Base-by-base conservation (phyloP, 2,888 invertebrate species). In the Drosophila paramelanica region DNA sequence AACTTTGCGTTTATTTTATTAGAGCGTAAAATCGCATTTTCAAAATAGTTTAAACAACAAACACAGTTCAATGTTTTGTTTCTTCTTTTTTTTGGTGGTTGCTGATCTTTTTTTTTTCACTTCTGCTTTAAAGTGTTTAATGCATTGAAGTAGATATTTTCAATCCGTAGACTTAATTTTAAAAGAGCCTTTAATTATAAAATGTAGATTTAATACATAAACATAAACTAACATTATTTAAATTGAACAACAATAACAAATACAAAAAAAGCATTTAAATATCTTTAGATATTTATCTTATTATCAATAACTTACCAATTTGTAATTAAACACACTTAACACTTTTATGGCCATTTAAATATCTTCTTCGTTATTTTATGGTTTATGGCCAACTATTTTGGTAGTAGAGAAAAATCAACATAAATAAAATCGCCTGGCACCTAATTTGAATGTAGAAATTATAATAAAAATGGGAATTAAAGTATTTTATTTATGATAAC, bases 351-450 rank as follows among this genome's bases (percentile, higher is more conserved):
- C 8, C 53, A 41, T 49, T 55, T 55, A 36, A 59, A 51, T 47
- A 17, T 25, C 5, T 23, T n/a, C 42, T 46, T 59, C 55, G 57
- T 50, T 27, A 27, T 27, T 43, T 43, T 27, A 41, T n/a, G 31
- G 20, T 27, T 41, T 47, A 66, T 73, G 71, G 67, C 38, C 55
- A 52, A 45, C 38, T 38, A 43, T 51, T 47, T 52, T 13, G 55
- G 52, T 51, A 52, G 36, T 27, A 50, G 50, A 50, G 60, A 17
- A n/a, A 75, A 59, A 57, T 86, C 67, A 83, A 75, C 83, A 89
- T 46, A 83, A 79, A 81, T 83, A 83, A 72, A 85, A 81, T 43
- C 88, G 81, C 58, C 88, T 75, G 59, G 86, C 82, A 88, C 86
- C 89, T 83, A 85, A 73, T 83, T 68, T 75, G 50, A 85, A 89